Evolutionary conservation across 35 echinoderm and acorn worm genomes (phyloP).

Genomic region (Apostichopus californicus): DNA sequence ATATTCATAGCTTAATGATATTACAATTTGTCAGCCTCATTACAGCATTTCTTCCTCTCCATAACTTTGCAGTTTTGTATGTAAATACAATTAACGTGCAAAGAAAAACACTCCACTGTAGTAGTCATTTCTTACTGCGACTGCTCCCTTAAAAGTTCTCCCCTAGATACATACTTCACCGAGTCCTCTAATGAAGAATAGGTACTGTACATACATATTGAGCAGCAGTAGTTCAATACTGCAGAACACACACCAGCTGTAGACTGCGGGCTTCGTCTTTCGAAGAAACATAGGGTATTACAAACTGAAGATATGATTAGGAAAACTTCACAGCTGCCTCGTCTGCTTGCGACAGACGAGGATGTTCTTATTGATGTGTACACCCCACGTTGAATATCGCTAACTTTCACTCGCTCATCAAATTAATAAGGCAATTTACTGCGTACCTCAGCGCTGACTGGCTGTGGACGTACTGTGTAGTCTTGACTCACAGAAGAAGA

Average conservation of each 20-base stretch:
- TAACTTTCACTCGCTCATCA: background rate
- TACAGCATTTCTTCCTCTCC: no score
- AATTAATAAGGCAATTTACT: conserved; percentile 15
- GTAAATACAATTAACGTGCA: no score
- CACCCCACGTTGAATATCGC: conserved; percentile 15
- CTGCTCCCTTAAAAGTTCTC: no score
- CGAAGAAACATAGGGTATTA: background rate
- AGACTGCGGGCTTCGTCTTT: background rate
- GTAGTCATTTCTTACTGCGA: no score
- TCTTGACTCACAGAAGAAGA: background rate
- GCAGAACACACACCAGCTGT: background rate
- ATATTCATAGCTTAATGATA: no score
- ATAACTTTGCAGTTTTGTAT: no score
- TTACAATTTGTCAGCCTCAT: no score
- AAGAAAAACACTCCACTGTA: no score
- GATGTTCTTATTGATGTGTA: conserved; percentile 18
- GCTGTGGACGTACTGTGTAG: background rate
- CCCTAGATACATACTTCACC: no score
- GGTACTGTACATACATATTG: no score
- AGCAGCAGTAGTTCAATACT: no score
- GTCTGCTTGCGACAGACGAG: background rate
- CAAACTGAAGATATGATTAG: conserved; percentile 18
- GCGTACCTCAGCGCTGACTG: background rate
- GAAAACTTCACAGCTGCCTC: conserved; percentile 10
- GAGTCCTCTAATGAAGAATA: no score